phyloP scores from a whole-genome alignment of 2,888 invertebrate species.

The Aphidius colemani region DNA sequence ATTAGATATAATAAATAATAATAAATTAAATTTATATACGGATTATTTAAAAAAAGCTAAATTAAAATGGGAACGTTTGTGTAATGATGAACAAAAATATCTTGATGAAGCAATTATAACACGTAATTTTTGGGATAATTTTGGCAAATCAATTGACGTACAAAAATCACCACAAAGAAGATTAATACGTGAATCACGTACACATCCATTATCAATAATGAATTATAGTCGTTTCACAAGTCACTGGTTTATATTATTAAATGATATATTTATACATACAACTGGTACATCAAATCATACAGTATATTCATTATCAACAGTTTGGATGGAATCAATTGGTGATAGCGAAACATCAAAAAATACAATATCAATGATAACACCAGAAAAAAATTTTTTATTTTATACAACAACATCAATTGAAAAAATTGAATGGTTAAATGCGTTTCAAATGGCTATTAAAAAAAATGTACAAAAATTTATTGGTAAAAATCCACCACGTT shows the following conservation, averaged over 20 bases:
- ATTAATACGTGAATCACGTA: slow-evolving; percentile 78
- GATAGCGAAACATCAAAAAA: slow-evolving; percentile 69
- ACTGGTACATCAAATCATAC: slow-evolving; percentile 68
- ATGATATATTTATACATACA: slow-evolving; percentile 79
- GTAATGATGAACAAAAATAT: slow-evolving; percentile 68
- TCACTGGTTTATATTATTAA: slow-evolving; percentile 81
- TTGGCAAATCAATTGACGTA: slow-evolving; percentile 69
- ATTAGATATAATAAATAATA: slow-evolving; percentile 63
- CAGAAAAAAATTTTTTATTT: slow-evolving; percentile 77
- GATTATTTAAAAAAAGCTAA: slow-evolving; percentile 66
- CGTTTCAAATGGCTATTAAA: slow-evolving; percentile 76
- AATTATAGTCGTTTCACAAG: slow-evolving; percentile 75
- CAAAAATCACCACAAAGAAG: slow-evolving; percentile 71
- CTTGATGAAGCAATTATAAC: slow-evolving; percentile 72
- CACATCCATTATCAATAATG: slow-evolving; percentile 70
- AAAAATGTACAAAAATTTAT: slow-evolving; percentile 68
- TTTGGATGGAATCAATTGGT: slow-evolving; percentile 81
- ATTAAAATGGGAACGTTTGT: slow-evolving; percentile 68
- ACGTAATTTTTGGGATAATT: slow-evolving; percentile 75
- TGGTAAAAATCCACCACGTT: slow-evolving; percentile 70
- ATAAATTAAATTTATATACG: slow-evolving; percentile 59
- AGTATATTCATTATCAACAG: slow-evolving; percentile 71
- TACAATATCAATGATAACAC: slow-evolving; percentile 73
- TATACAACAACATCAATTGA: slow-evolving; percentile 70
- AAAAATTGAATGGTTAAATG: slow-evolving; percentile 80